Percentiles rank a stretch among this genome's conserved stretches.
Conservation (phyloP, 2,797 vertebrate species). For the Ambastaia sidthimunki region DNA sequence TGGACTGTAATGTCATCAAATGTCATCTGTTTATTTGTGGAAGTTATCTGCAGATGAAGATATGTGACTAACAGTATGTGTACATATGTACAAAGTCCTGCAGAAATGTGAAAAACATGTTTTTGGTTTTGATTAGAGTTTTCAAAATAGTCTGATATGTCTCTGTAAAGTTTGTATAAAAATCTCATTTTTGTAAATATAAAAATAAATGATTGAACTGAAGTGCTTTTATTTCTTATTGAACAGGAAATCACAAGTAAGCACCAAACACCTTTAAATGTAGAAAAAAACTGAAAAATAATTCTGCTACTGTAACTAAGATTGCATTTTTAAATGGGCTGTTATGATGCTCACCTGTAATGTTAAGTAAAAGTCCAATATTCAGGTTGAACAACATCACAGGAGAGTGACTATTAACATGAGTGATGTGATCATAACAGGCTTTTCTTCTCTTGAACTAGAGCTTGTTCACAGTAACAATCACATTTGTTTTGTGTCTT, state of each 20-base stretch:
- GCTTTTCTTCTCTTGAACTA: no score
- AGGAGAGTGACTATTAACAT: no score
- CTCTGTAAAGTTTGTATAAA: conserved; percentile 75
- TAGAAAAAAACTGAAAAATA: no score
- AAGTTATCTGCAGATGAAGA: not conserved
- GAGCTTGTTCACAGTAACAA: no score
- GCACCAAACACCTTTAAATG: not conserved
- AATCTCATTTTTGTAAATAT: conserved; percentile 72
- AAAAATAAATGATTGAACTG: conserved; percentile 65
- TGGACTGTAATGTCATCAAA: not conserved
- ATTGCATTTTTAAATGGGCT: no score
- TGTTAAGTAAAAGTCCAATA: no score
- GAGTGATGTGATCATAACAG: no score
- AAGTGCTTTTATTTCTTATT: not conserved
- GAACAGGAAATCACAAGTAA: no score
- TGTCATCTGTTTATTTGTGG: conserved; percentile 26
- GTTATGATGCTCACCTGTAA: no score
- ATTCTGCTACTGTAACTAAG: no score
- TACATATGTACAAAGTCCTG: conserved; percentile 74
- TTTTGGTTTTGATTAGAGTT: conserved; percentile 52
- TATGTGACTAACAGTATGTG: not conserved
- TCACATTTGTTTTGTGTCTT: no score
- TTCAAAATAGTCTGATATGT: conserved; percentile 61
- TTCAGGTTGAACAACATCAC: no score
- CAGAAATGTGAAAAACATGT: conserved; percentile 45